phyloP scores from a whole-genome alignment of 2,113 vertebrate species.

The Riparia riparia region DNA sequence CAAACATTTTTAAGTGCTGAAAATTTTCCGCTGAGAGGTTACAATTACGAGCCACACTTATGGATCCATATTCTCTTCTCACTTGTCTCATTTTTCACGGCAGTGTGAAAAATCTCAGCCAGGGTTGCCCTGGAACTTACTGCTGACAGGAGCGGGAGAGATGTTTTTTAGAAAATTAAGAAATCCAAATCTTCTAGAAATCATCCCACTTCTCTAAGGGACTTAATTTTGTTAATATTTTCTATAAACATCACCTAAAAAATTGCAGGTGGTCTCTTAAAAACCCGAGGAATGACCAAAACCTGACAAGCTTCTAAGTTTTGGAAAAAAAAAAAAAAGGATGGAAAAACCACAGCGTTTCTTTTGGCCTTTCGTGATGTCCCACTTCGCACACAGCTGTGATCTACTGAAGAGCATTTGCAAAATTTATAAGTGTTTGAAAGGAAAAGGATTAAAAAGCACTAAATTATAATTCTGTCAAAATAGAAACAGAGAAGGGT shows the following conservation, averaged over 20 bases:
- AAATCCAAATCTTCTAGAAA: not conserved
- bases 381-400: not conserved
- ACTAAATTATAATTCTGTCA: not conserved
- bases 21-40: conserved; percentile 38
- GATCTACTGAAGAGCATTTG: not conserved
- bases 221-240: not conserved
- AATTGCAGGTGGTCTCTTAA: not conserved
- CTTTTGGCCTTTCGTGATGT: not conserved
- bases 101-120: not conserved
- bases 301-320: not conserved
- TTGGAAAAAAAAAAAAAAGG: not conserved
- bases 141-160: not conserved
- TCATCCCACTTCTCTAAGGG: not conserved
- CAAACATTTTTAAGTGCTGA: conserved; percentile 13
- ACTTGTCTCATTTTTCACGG: not conserved
- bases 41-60: not conserved
- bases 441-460: not conserved
- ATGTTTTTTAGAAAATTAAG: not conserved
- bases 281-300: not conserved
- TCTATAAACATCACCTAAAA: not conserved
- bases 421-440: not conserved
- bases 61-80: not conserved
- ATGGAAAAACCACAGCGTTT: not conserved
- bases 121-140: not conserved
- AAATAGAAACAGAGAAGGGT: not conserved